Evolutionary conservation across 2,797 vertebrate genomes (phyloP).

Genomic region (Dryobates pubescens): DNA sequence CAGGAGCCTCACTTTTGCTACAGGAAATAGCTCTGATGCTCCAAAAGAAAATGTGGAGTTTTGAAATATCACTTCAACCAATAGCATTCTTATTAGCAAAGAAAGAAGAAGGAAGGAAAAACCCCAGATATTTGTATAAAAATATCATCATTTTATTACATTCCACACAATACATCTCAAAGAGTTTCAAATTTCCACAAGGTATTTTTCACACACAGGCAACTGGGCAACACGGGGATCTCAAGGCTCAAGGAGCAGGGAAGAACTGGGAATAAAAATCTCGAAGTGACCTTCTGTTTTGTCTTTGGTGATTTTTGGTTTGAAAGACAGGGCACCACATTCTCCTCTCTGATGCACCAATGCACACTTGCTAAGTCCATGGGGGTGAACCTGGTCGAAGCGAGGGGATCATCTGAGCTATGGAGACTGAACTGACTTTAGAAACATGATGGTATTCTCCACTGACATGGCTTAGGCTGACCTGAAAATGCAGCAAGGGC

Average conservation of each 20-base stretch:
- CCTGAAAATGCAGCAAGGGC: slow-evolving; percentile 7
- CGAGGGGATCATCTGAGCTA: background rate
- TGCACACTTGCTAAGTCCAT: background rate
- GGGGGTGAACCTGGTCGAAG: background rate
- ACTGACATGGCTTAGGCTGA: slow-evolving; percentile 43
- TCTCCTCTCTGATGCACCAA: slow-evolving; percentile 34
- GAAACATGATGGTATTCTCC: background rate
- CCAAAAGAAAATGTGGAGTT: slow-evolving; percentile 19
- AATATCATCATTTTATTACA: slow-evolving; percentile 97
- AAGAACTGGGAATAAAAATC: slow-evolving; percentile 75
- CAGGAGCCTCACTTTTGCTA: background rate
- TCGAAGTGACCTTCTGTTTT: slow-evolving; percentile 67
- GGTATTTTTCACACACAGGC: slow-evolving; percentile 86
- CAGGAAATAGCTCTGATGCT: slow-evolving; percentile 42
- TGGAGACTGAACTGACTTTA: slow-evolving; percentile 16
- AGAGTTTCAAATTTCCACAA: slow-evolving; percentile 91
- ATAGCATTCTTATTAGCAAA: slow-evolving; percentile 52
- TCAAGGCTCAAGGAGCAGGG: slow-evolving; percentile 69
- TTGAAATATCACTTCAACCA: slow-evolving; percentile 43
- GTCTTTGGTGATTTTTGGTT: slow-evolving; percentile 78
- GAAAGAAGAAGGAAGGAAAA: slow-evolving; percentile 71
- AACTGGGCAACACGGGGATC: slow-evolving; percentile 78
- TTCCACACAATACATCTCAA: slow-evolving; percentile 93
- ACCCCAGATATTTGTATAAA: slow-evolving; percentile 88
- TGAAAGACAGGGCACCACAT: slow-evolving; percentile 65